Conservation (phyloP, 1,140 invertebrate genomes). For the Temnothorax longispinosus region DNA sequence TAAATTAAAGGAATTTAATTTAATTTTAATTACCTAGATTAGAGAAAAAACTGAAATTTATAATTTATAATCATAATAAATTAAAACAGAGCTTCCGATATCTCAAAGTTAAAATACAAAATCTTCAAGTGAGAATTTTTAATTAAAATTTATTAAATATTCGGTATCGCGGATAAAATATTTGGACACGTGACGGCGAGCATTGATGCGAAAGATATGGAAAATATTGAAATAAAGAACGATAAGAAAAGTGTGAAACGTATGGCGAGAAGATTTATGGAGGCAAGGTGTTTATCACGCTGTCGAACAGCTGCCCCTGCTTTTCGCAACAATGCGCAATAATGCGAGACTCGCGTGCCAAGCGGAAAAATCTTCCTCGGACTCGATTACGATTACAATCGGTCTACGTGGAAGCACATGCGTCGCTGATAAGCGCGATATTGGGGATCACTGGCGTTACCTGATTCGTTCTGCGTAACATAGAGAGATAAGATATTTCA, state of each 20-base stretch:
- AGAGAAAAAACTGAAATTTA: too few relatives aligned
- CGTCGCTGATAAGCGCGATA: background rate
- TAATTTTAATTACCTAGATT: too few relatives aligned
- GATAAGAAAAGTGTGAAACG: background rate
- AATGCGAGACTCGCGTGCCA: background rate
- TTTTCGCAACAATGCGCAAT: conserved; percentile 4
- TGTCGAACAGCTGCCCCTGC: background rate
- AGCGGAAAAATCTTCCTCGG: background rate
- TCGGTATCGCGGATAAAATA: background rate
- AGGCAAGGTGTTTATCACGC: background rate
- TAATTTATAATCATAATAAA: too few relatives aligned
- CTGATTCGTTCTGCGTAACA: background rate
- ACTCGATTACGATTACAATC: conserved; percentile 1
- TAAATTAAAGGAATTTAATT: too few relatives aligned
- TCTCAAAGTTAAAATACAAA: too few relatives aligned
- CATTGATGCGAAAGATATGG: background rate
- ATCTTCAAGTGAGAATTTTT: too few relatives aligned
- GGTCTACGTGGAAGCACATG: background rate
- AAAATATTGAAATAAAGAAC: background rate
- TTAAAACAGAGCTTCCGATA: too few relatives aligned
- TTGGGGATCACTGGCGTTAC: background rate
- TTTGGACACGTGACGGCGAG: background rate
- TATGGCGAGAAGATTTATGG: background rate
- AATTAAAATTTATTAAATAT: background rate
- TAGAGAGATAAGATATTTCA: conserved; percentile 50